phyloP scores from a whole-genome alignment of 64 coral and sea anemone species.

The Actinia equina region DNA sequence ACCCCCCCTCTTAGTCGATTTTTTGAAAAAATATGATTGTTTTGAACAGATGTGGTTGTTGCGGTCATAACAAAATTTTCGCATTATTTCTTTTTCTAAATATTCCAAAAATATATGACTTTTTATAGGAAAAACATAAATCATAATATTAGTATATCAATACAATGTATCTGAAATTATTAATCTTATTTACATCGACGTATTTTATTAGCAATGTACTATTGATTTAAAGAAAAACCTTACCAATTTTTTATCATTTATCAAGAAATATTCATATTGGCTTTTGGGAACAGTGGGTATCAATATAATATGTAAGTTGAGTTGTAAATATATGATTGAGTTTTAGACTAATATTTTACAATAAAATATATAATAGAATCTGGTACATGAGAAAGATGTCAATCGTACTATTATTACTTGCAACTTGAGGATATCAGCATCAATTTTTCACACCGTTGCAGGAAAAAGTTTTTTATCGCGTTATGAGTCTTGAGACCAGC shows the following conservation, averaged over 20 bases:
- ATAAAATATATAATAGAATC: not conserved
- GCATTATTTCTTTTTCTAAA: not conserved
- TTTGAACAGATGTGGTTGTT: not conserved
- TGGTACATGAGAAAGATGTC: not conserved
- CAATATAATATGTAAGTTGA: not conserved
- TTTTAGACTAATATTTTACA: not conserved
- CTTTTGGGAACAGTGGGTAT: not conserved
- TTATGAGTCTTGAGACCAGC: not conserved
- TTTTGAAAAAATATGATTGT: not conserved
- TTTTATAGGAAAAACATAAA: not conserved
- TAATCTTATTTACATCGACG: not conserved
- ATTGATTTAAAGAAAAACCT: not conserved
- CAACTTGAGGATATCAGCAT: not conserved
- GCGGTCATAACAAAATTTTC: not conserved
- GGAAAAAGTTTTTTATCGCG: not conserved
- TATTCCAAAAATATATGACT: not conserved
- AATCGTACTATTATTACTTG: not conserved
- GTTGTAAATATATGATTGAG: not conserved
- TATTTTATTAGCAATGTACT: not conserved
- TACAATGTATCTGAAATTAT: not conserved
- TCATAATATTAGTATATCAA: not conserved
- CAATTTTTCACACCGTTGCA: not conserved
- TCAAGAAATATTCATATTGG: not conserved
- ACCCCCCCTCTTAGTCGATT: too few species aligned
- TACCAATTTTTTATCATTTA: not conserved